Base-by-base conservation (phyloP, 2,113 vertebrate species). In the Pan paniscus region DNA sequence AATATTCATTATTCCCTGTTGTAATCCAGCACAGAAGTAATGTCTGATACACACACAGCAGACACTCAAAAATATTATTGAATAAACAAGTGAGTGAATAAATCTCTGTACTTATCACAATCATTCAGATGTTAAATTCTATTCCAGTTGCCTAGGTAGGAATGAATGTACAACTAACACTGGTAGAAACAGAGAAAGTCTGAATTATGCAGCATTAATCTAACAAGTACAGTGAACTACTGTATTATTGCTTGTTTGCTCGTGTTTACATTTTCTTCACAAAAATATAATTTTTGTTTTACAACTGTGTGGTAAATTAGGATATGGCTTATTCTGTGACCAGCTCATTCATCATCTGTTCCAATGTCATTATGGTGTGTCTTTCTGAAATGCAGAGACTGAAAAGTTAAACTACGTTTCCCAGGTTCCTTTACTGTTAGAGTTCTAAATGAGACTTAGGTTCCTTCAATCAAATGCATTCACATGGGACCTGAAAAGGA, bases 231-330 rank as follows among this genome's bases (percentile, higher is more conserved):
- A 72, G 59, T 46, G 3, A 94, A 46, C 87, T 73, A 68, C 23
- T 83, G 14, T 85, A 35, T 73, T 92, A 96, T 96, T 87, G 79
- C 96, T 83, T 95, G 75, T 94, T 92, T 98, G 40, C n/a, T 92
- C 38, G 35, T 80, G 61, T 84, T 96, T 93, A 46, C 27, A 88
- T 94, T 96, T 94, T 95, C n/a, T 84, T 94, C 43, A 90, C 89
- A 96, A 90, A 97, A 92, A 87, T 83, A n/a, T 55, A 92, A 90
- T 76, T 97, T 97, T 96, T 90, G 84, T 79, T 97, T 97, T 85
- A 91, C 57, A 96, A 50, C 59, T 81, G 57, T 72, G 72, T 81
- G 72, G 64, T 55, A 27, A 48, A 3, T 76, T 94, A 84, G 38
- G 35, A 32, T 93, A 86, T 55, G 59, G 20, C 91, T 76, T 57